Evolutionary conservation across 2,113 vertebrate genomes (phyloP), one percentile per base, ranked within the genome.

Genomic region (Rynchops niger): DNA sequence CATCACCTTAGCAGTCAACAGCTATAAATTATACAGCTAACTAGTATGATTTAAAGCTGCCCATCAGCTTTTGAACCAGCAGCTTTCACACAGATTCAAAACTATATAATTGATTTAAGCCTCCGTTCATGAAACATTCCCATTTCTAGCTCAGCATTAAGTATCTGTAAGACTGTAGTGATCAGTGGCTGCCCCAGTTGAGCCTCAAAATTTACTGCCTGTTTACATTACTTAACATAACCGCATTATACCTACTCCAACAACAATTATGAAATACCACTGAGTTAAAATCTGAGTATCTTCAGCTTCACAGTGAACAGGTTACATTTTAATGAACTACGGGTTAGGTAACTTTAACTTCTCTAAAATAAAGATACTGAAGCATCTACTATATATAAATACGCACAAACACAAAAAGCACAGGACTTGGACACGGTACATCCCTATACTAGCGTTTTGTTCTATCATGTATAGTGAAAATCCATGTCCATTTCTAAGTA

Each of bases 211-310:
- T 88, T 76, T 72, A 59, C 52, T 34, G 38, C 81, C 82, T 66
- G n/a, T 93, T 94, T 61, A 90, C 80, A 89, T 93, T 93, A 96
- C 93, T 85, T 88, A 96, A 91, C 76, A 34, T 85, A 97, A 96
- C 82, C 50, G 53, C 78, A 94, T 94, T 97, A 81, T 85, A 95
- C 42, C 80, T 70, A 89, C 49, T 93, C 85, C 77, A 85, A 84
- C 88, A 95, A 63, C 94, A 95, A 83, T 93, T 97, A 93, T 9
- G 71, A 88, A 97, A 90, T 93, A 92, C 88, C 94, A 96, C 77
- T 20, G 77, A 97, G 94, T 96, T 95, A 89, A 95, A 96, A 91
- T 76, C 85, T 22, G 40, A 97, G 53, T 72, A 94, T 90, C 94
- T 96, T 93, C 74, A 97, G 95, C 90, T 93, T 94, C 94, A 93